Evolutionary conservation across 2,113 vertebrate species (phyloP).

Genomic region (Gulo gulo): DNA sequence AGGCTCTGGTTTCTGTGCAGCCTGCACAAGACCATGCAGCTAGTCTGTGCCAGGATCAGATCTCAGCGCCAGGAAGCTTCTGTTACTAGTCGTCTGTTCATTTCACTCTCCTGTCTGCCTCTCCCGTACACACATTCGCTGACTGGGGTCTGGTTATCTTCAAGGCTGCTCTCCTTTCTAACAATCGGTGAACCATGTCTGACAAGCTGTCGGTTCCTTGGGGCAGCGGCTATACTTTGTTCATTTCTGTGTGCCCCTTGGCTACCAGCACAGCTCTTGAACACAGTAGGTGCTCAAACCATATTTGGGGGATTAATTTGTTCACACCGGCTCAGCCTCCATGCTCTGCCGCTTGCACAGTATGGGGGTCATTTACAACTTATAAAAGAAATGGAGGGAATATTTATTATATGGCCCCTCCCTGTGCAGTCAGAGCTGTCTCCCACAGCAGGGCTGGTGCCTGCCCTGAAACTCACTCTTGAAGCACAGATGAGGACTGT

Average conservation of each 20-base stretch:
- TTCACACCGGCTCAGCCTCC: not conserved
- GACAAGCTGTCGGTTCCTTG: not conserved
- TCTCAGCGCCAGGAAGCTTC: not conserved
- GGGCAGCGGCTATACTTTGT: not conserved
- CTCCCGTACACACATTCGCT: not conserved
- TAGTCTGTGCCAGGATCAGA: too few relatives aligned
- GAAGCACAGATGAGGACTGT: not conserved
- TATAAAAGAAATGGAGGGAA: not conserved
- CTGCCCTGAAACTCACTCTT: not conserved
- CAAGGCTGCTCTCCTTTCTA: not conserved
- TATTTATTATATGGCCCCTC: not conserved
- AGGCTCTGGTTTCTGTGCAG: not conserved
- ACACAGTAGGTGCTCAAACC: slow-evolving; percentile 49
- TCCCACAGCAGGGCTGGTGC: not conserved
- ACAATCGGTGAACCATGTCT: not conserved
- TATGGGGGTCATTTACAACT: not conserved
- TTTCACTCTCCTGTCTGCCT: not conserved
- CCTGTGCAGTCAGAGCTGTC: not conserved
- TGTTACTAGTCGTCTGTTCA: not conserved
- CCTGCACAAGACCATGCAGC: not conserved
- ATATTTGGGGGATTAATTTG: slow-evolving; percentile 27
- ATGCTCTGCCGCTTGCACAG: not conserved
- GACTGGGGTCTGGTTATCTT: not conserved
- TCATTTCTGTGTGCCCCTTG: not conserved
- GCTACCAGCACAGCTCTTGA: slow-evolving; percentile 8